Percentiles rank a stretch among this genome's conserved stretches.
These are phyloP conservation scores for Dynastes hyllus DNA, from an alignment of 2,888 invertebrate genomes.

Conservation along the genomic window DNA sequence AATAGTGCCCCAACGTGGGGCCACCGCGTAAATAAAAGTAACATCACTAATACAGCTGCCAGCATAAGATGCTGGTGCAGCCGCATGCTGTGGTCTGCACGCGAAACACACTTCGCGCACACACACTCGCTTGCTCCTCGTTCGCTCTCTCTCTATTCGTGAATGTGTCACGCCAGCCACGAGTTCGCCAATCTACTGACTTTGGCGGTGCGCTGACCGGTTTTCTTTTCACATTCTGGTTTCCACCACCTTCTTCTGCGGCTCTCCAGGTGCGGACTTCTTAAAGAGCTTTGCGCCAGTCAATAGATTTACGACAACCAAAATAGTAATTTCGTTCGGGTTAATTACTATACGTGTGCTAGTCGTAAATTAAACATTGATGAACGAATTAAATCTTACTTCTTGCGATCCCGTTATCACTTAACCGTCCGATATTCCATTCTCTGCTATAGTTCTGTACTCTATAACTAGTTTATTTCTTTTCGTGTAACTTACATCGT, in stretches of 20 bases:
- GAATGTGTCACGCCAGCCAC: conserved; percentile 47
- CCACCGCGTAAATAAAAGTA: conserved; percentile 57
- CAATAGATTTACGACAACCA: conserved; percentile 15
- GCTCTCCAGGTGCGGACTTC: conserved; percentile 46
- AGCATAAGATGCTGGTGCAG: conserved; percentile 61
- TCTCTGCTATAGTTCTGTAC: no score
- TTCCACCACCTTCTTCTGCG: conserved; percentile 45
- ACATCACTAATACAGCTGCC: conserved; percentile 60
- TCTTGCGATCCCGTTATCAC: conserved; percentile 2
- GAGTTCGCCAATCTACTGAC: conserved; percentile 63
- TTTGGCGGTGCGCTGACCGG: conserved; percentile 54
- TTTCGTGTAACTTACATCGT: no score
- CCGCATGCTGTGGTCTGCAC: conserved; percentile 62
- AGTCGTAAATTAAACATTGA: no score
- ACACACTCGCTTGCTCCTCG: conserved; percentile 45
- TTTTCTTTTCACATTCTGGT: conserved; percentile 49
- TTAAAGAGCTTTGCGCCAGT: conserved; percentile 37
- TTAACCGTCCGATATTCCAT: background rate
- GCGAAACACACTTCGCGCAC: conserved; percentile 60
- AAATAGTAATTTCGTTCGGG: conserved; percentile 20
- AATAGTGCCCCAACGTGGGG: conserved; percentile 48
- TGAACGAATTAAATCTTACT: no score
- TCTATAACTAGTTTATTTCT: no score
- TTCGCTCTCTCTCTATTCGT: conserved; percentile 58
- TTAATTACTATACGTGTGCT: conserved; percentile 12